A percentile compares a stretch with the other conserved stretches of the same genome.
These are phyloP conservation scores for Drosophila hamatofila DNA, from an alignment of 2,888 invertebrate genomes.

Conservation along the genomic window DNA sequence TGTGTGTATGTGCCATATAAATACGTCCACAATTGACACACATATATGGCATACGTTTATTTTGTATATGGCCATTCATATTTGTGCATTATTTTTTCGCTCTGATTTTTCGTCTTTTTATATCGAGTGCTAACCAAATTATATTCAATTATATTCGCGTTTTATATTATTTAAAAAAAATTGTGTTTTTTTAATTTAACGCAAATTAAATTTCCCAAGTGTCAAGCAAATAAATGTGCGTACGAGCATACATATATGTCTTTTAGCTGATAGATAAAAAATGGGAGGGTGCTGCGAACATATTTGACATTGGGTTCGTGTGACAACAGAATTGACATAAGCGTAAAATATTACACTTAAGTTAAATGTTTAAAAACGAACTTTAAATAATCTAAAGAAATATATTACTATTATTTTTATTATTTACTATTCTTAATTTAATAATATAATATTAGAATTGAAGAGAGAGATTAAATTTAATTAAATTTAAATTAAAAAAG, in stretches of 20 bases:
- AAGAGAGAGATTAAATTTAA: too few relatives aligned
- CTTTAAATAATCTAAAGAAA: neutral
- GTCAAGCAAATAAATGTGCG: conserved; percentile 35
- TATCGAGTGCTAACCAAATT: conserved; percentile 22
- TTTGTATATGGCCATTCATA: conserved; percentile 26
- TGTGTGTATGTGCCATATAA: conserved; percentile 42
- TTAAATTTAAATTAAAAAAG: too few relatives aligned
- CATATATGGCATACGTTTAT: conserved; percentile 45
- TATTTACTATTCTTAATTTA: neutral
- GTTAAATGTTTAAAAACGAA: neutral
- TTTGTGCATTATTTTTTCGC: conserved; percentile 23
- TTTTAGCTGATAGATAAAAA: conserved; percentile 17
- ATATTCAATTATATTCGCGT: conserved; percentile 4
- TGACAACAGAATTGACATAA: neutral
- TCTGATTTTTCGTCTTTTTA: conserved; percentile 4
- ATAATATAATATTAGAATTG: too few relatives aligned
- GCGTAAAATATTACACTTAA: neutral
- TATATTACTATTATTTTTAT: neutral
- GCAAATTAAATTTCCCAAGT: conserved; percentile 35
- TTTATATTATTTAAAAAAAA: neutral
- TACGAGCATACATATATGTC: neutral
- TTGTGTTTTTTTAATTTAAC: conserved; percentile 12
- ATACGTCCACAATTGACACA: conserved; percentile 25
- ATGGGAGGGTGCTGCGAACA: neutral
- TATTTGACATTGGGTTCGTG: conserved; percentile 1